Conservation (phyloP, 2,888 invertebrate genomes). For the Dryomyza anilis region DNA sequence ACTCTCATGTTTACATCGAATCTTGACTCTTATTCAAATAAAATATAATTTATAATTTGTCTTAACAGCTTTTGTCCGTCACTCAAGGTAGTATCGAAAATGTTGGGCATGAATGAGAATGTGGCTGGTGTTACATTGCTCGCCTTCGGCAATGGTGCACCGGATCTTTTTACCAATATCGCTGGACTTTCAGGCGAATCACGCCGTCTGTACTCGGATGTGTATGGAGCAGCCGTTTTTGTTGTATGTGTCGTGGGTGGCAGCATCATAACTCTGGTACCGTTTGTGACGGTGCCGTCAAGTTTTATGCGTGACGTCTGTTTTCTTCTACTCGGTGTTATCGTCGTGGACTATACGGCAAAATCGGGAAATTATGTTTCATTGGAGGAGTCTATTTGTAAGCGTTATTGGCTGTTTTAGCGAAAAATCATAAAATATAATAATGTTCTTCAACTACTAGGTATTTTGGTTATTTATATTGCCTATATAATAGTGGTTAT, state of each 20-base stretch:
- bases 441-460: neutral
- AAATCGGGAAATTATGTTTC: no score
- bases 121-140: conserved; percentile 72
- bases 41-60: no score
- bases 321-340: conserved; percentile 40
- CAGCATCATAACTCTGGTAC: conserved; percentile 62
- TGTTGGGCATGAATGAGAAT: conserved; percentile 63
- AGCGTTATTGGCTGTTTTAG: no score
- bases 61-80: conserved; percentile 65
- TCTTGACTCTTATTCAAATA: neutral
- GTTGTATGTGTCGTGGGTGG: conserved; percentile 68
- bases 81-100: conserved; percentile 61
- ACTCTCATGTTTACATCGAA: neutral
- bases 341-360: conserved; percentile 38
- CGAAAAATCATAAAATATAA: neutral
- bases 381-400: no score
- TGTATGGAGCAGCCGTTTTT: conserved; percentile 68
- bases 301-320: conserved; percentile 42
- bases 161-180: conserved; percentile 71
- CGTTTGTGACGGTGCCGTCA: conserved; percentile 60
- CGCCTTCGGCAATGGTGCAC: conserved; percentile 74
- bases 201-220: conserved; percentile 58
- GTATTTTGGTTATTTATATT: conserved; percentile 25
- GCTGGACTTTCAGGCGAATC: conserved; percentile 58
- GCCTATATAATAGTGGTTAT: no score